Evolutionary conservation across 1,140 invertebrate genomes (phyloP).

Genomic region (Stegodyphus mimosarum): DNA sequence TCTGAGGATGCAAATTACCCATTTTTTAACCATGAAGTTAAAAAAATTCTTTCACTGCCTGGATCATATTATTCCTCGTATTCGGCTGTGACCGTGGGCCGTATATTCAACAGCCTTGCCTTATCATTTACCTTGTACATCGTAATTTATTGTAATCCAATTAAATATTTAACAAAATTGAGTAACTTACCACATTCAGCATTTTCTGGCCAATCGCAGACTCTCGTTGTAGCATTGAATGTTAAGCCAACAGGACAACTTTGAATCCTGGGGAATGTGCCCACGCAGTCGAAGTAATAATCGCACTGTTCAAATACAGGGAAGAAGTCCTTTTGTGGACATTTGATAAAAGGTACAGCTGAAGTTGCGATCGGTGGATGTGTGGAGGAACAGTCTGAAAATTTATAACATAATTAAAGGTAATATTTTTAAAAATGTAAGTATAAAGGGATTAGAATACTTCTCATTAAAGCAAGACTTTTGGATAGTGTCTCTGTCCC

Average conservation of each 20-base stretch:
- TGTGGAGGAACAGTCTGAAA: conserved; percentile 15
- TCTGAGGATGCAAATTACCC: too few species aligned
- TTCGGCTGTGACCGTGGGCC: background rate
- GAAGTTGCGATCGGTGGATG: background rate
- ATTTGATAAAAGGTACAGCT: background rate
- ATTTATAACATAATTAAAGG: too few species aligned
- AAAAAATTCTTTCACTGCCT: too few species aligned
- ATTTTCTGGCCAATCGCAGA: conserved; percentile 62
- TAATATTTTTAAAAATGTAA: too few species aligned
- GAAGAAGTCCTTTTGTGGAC: conserved; percentile 3
- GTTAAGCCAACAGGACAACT: conserved; percentile 63
- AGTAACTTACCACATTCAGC: conserved; percentile 47
- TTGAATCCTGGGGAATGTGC: conserved; percentile 51
- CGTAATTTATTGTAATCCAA: background rate
- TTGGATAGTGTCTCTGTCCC: too few species aligned
- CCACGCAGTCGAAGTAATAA: conserved; percentile 50
- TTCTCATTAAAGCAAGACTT: too few species aligned
- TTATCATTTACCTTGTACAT: background rate
- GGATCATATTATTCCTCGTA: too few species aligned
- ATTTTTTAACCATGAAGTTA: too few species aligned
- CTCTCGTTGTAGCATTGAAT: conserved; percentile 62
- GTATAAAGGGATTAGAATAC: too few species aligned
- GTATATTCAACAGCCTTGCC: background rate
- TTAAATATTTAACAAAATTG: background rate
- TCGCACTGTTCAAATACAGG: background rate